Base-by-base conservation (phyloP, 2,113 vertebrate species). In the Halcyon senegalensis region DNA sequence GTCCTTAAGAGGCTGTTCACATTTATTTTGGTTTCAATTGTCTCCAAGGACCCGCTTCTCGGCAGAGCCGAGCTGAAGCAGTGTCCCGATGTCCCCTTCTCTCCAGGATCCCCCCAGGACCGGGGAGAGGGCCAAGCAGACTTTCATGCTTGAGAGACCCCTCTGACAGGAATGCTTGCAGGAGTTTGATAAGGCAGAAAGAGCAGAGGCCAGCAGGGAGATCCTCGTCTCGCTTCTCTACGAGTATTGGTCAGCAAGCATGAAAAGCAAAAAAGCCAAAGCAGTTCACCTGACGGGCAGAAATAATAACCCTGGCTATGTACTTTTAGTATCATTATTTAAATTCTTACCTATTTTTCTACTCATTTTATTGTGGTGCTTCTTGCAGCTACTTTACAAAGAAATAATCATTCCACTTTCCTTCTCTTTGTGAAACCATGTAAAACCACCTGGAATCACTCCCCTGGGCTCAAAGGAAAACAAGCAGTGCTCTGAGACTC, bases 1-100 rank as follows among this genome's bases (percentile, higher is more conserved):
- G 66, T 60, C 75, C 87, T 88, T 16, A 73, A 73, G 66, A 83
- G 77, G 18, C 35, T 94, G 62, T 84, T 84, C 37, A 72, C 16
- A 69, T 89, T 84, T 76, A 76, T 92, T 94, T 94, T 87, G 24
- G 58, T 95, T 89, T 55, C 56, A 90, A 21, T 28, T 43, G n/a
- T 82, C 73, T 91, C 67, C 35, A 55, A 83, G 82, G 50, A 66
- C 58, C n/a, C 87, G 62, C 17, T 90, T 79, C 48, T 62, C 35
- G 56, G 76, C 1, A 5, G 59, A 92, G 84, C 37, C 0, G 3
- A 95, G 66, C 24, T 37, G 62, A 75, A 93, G 72, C 39, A 59
- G 24, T 35, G 63, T 84, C 90, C 58, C 0, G 0, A 66, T 55
- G 76, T 82, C 68, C 81, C 43, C 46, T 74, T 53, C 55, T 63